These are phyloP conservation scores for Sinocyclocheilus anshuiensis DNA, from an alignment of 2,113 vertebrate genomes.

Conservation along the genomic window DNA sequence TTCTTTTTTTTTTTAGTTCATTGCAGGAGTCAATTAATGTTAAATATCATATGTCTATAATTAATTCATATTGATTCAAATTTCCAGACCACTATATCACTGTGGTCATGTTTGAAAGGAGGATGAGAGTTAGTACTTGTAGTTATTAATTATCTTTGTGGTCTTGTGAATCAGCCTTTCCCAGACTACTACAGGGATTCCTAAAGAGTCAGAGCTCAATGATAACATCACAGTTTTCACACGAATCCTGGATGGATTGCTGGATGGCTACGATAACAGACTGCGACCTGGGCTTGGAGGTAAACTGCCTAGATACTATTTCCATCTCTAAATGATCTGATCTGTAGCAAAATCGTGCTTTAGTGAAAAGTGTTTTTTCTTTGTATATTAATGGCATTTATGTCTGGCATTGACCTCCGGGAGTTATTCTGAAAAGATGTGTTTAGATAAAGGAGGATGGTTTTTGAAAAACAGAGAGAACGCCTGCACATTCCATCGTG, in stretches of 20 bases:
- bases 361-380: not conserved
- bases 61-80: not conserved
- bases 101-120: not conserved
- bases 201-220: constrained; percentile 83
- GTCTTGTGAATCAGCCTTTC: constrained; percentile 77
- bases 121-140: not conserved
- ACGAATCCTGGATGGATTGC: constrained; percentile 89
- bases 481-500: constrained; percentile 26
- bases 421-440: constrained; percentile 23
- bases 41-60: not conserved
- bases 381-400: not conserved
- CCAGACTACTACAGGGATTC: constrained; percentile 82
- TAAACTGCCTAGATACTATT: constrained; percentile 59
- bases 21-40: not conserved
- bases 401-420: constrained; percentile 17
- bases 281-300: constrained; percentile 94
- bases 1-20: not conserved
- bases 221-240: constrained; percentile 98
- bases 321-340: not conserved
- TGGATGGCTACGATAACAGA: constrained; percentile 96
- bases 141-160: constrained; percentile 32
- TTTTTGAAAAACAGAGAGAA: constrained; percentile 24
- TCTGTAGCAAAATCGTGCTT: not conserved
- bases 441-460: not conserved
- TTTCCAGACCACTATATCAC: not conserved